Conservation (phyloP, 2,888 invertebrate genomes). For the Aleiodes alternator region DNA sequence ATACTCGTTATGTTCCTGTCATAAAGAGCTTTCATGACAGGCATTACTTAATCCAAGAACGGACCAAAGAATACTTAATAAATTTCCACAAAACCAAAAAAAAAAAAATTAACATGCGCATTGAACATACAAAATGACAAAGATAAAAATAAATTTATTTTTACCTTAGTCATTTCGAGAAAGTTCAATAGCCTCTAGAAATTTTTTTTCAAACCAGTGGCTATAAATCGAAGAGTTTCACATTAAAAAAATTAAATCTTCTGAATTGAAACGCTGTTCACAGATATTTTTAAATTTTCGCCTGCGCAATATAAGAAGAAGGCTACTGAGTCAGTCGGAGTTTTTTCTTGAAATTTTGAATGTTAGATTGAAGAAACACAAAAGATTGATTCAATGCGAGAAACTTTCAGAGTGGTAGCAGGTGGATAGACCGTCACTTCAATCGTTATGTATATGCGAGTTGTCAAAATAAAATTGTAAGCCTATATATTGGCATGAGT, state of each 20-base stretch:
- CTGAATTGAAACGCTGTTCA: neutral
- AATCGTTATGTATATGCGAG: conserved; percentile 6
- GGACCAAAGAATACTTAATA: neutral
- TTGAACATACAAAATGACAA: neutral
- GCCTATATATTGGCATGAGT: conserved; percentile 17
- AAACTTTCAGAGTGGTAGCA: conserved; percentile 10
- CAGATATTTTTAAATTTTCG: conserved; percentile 11
- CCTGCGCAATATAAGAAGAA: neutral
- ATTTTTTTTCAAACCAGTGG: neutral
- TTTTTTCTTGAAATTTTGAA: neutral
- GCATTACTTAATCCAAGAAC: neutral
- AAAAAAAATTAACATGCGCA: conserved; percentile 8
- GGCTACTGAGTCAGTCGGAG: no score
- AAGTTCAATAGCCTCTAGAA: conserved; percentile 33
- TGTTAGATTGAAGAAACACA: no score
- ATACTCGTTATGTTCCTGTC: no score
- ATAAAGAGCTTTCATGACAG: no score
- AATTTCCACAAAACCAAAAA: neutral
- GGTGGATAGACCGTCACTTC: conserved; percentile 32
- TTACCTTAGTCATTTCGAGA: conserved; percentile 12
- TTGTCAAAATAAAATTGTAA: conserved; percentile 34
- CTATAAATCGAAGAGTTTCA: neutral
- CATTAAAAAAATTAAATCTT: neutral
- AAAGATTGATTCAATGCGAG: neutral
- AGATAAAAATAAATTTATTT: conserved; percentile 13